Percentiles rank a stretch among this genome's conserved stretches.
Evolutionary conservation across 2,113 vertebrate genomes (phyloP).

Genomic region (Chitala chitala): DNA sequence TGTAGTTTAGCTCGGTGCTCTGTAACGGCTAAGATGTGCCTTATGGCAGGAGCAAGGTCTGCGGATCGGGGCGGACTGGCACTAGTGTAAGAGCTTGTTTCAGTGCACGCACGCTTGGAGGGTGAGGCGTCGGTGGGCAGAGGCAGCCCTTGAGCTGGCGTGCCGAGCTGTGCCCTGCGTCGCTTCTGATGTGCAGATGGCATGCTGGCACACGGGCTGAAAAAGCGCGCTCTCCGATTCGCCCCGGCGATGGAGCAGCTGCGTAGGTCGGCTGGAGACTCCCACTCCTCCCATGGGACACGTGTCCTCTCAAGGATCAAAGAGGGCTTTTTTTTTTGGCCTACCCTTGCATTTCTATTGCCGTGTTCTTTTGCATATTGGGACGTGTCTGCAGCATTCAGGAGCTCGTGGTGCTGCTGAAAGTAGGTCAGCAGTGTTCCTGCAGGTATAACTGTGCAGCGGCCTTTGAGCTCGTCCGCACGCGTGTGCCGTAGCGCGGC

Average conservation of each 20-base stretch:
- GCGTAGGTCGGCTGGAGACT: neutral
- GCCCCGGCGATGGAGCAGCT: neutral
- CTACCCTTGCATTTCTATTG: neutral
- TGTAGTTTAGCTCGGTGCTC: neutral
- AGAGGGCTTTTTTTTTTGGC: neutral
- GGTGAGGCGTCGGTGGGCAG: neutral
- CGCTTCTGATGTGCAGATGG: constrained; percentile 9
- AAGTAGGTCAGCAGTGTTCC: neutral
- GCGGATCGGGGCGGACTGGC: neutral
- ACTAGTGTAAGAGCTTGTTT: neutral
- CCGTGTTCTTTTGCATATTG: neutral
- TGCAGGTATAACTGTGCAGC: neutral
- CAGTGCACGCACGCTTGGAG: neutral
- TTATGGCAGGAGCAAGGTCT: neutral
- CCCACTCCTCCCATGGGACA: neutral
- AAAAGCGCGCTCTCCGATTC: neutral
- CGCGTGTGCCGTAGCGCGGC: neutral
- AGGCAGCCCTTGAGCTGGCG: neutral
- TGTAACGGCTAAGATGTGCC: neutral
- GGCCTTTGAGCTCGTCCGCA: neutral
- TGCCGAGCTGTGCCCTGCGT: neutral
- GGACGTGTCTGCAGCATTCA: too few species aligned
- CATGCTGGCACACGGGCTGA: neutral
- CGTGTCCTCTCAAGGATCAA: constrained; percentile 4
- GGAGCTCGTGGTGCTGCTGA: too few species aligned